Evolutionary conservation across 2,113 vertebrate species (phyloP).

Genomic region (Platysteira castanea): DNA sequence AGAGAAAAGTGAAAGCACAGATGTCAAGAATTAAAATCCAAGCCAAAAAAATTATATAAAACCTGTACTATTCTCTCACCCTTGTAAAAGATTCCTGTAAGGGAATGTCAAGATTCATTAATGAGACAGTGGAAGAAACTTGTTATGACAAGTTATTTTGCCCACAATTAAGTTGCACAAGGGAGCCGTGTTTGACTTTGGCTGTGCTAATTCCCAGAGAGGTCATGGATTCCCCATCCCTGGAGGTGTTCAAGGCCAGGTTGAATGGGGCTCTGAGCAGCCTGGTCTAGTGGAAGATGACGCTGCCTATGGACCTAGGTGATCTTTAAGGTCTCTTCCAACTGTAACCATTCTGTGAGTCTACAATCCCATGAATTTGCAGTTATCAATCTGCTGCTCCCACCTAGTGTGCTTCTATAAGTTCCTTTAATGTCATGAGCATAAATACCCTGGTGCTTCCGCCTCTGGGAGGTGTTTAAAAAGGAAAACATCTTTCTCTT

Average conservation of each 20-base stretch:
- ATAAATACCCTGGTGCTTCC: fast-evolving
- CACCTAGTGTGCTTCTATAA: not conserved
- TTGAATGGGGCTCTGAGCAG: not conserved
- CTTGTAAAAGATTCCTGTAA: not conserved
- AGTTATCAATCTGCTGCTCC: not conserved
- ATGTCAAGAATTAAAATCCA: not conserved
- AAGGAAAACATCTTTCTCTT: not conserved
- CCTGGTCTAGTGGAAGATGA: not conserved
- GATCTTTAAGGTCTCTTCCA: not conserved
- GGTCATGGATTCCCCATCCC: not conserved
- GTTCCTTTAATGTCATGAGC: not conserved
- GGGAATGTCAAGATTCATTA: not conserved
- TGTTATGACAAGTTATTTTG: not conserved
- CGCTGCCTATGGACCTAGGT: not conserved
- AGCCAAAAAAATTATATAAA: not conserved
- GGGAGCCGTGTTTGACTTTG: not conserved
- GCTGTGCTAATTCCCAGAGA: not conserved
- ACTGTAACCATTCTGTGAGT: not conserved
- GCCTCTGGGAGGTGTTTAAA: not conserved
- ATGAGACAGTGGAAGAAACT: not conserved
- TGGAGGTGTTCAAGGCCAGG: not conserved
- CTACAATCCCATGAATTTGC: not conserved
- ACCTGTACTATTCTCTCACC: not conserved
- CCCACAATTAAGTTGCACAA: not conserved
- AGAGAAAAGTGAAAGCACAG: not conserved